These are phyloP conservation scores for Equus quagga DNA, from an alignment of 2,113 vertebrate species.

Conservation along the genomic window DNA sequence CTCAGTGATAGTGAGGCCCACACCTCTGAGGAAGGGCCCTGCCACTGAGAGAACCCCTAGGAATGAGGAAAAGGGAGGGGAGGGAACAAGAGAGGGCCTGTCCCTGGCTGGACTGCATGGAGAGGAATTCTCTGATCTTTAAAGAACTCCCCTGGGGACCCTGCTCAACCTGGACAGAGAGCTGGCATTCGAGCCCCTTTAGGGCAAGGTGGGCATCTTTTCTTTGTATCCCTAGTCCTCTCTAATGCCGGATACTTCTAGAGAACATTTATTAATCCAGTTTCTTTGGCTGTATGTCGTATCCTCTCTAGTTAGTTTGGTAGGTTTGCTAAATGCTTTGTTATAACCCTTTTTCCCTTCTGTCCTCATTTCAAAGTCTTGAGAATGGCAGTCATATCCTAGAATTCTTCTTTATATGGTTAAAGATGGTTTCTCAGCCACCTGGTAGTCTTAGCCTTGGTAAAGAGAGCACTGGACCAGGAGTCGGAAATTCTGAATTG, in stretches of 20 bases:
- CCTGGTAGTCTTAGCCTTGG: not conserved
- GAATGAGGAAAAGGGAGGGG: not conserved
- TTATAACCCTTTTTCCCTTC: not conserved
- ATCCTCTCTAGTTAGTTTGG: not conserved
- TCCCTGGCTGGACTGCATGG: not conserved
- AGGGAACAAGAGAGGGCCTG: not conserved
- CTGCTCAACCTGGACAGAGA: not conserved
- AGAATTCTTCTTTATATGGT: not conserved
- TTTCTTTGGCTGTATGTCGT: constrained; percentile 8
- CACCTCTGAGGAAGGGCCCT: not conserved
- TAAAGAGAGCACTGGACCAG: not conserved
- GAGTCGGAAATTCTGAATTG: constrained; percentile 12
- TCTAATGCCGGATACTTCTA: not conserved
- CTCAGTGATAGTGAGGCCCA: constrained; percentile 71
- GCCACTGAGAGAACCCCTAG: not conserved
- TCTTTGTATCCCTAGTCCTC: not conserved
- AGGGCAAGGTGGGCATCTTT: not conserved
- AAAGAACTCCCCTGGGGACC: not conserved
- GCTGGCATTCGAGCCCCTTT: not conserved
- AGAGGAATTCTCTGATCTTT: not conserved
- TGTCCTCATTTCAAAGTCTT: not conserved
- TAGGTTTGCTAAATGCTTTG: not conserved
- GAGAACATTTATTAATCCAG: not conserved
- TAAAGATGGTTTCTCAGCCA: constrained; percentile 2
- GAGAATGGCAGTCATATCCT: not conserved